These are phyloP conservation scores for Diaperis boleti DNA, from an alignment of 2,888 invertebrate species.

Conservation along the genomic window DNA sequence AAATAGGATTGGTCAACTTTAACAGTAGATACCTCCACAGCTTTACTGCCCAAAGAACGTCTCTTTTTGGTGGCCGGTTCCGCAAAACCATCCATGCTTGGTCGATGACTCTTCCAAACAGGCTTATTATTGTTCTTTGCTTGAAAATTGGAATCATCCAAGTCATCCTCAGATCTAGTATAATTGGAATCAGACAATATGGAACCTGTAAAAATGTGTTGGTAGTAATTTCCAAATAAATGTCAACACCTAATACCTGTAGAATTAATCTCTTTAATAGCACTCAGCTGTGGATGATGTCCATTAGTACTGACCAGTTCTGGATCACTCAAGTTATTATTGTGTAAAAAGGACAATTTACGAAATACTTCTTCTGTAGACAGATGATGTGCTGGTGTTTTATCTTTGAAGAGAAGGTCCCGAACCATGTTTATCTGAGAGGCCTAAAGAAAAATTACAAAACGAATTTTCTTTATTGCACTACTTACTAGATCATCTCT, in stretches of 20 bases:
- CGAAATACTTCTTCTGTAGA: constrained; percentile 83
- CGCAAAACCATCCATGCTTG: constrained; percentile 54
- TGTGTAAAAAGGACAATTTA: constrained; percentile 81
- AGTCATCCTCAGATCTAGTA: constrained; percentile 86
- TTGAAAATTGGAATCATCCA: constrained; percentile 68
- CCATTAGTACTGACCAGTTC: constrained; percentile 44
- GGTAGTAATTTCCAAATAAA: too few relatives aligned
- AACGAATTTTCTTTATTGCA: not conserved
- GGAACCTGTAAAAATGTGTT: constrained; percentile 71
- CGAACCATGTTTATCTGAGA: constrained; percentile 79
- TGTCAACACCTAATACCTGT: too few relatives aligned
- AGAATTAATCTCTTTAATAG: constrained; percentile 81
- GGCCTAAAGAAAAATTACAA: constrained; percentile 43
- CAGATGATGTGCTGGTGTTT: constrained; percentile 76
- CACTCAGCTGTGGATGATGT: constrained; percentile 64
- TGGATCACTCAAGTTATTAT: constrained; percentile 34
- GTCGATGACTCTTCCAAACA: constrained; percentile 71
- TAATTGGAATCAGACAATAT: constrained; percentile 84
- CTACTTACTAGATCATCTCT: constrained; percentile 76
- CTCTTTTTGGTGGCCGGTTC: constrained; percentile 60
- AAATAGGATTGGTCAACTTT: too few relatives aligned
- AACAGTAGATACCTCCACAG: constrained; percentile 60
- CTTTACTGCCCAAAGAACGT: constrained; percentile 59
- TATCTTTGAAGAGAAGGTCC: constrained; percentile 75
- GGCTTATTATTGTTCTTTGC: constrained; percentile 72